Conservation (phyloP, 2,888 invertebrate species). For the Amaurobius ferox region DNA sequence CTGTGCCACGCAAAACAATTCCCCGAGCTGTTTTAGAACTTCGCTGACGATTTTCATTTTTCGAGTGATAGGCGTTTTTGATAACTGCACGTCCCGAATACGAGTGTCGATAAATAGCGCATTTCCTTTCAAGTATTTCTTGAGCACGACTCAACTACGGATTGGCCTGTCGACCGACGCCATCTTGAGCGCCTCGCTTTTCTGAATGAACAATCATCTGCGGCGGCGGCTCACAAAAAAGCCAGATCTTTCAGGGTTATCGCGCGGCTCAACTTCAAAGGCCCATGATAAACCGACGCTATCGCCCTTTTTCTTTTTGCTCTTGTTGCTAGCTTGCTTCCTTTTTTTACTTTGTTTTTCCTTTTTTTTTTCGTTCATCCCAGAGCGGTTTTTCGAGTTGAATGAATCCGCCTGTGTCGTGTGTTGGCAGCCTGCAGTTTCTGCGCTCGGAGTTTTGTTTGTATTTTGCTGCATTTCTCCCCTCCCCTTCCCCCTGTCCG, state of each 20-base stretch:
- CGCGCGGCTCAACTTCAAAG: conserved; percentile 62
- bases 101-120: neutral
- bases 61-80: too few relatives aligned
- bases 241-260: conserved; percentile 68
- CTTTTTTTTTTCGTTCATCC: neutral
- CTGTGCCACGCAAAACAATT: too few relatives aligned
- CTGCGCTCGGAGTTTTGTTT: conserved; percentile 36
- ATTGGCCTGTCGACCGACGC: conserved; percentile 33
- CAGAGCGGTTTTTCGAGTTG: conserved; percentile 70
- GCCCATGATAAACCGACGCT: conserved; percentile 68
- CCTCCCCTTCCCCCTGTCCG: neutral
- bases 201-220: conserved; percentile 70
- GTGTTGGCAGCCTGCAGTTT: conserved; percentile 55
- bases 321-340: conserved; percentile 16
- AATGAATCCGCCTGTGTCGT: conserved; percentile 65
- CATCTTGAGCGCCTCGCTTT: conserved; percentile 59
- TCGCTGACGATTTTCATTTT: too few relatives aligned
- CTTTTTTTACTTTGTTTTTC: conserved; percentile 30
- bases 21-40: too few relatives aligned
- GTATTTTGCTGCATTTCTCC: neutral
- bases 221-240: conserved; percentile 59
- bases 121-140: neutral
- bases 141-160: neutral
- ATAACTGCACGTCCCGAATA: too few relatives aligned
- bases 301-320: conserved; percentile 51